Conservation (phyloP, 2,797 vertebrate genomes). For the Sternarchorhynchus goeldii region DNA sequence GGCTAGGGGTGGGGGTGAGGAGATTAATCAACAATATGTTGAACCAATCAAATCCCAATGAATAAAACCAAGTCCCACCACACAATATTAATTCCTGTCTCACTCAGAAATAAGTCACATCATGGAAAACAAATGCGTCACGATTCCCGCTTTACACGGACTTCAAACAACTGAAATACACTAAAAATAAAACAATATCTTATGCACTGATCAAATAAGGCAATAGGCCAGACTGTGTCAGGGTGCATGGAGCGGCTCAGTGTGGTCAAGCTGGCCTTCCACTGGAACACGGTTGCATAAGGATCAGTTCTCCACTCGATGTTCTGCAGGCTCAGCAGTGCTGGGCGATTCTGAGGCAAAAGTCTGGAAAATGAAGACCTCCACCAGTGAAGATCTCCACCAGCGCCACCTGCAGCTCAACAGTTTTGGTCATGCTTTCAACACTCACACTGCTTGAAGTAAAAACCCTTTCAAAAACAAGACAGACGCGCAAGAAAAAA, state of each 20-base stretch:
- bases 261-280: background rate
- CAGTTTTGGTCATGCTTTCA: conserved; percentile 82
- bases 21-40: too few species aligned
- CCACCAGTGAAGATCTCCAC: conserved; percentile 50
- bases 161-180: conserved; percentile 22
- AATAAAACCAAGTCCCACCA: too few species aligned
- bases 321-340: conserved; percentile 12
- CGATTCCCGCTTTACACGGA: too few species aligned
- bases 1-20: too few species aligned
- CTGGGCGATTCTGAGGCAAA: conserved; percentile 72
- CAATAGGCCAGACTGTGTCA: conserved; percentile 55
- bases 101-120: too few species aligned
- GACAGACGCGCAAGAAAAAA: conserved; percentile 75
- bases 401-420: conserved; percentile 67
- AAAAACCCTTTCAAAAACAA: conserved; percentile 72
- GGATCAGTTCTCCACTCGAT: conserved; percentile 3
- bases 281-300: background rate
- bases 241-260: conserved; percentile 36
- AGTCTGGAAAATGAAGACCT: conserved; percentile 72
- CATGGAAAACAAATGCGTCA: too few species aligned
- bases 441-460: conserved; percentile 66
- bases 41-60: too few species aligned
- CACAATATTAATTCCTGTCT: too few species aligned
- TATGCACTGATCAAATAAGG: conserved; percentile 55
- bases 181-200: conserved; percentile 40